Conservation (phyloP, 2,888 invertebrate species). For the Xestia c-nigrum region DNA sequence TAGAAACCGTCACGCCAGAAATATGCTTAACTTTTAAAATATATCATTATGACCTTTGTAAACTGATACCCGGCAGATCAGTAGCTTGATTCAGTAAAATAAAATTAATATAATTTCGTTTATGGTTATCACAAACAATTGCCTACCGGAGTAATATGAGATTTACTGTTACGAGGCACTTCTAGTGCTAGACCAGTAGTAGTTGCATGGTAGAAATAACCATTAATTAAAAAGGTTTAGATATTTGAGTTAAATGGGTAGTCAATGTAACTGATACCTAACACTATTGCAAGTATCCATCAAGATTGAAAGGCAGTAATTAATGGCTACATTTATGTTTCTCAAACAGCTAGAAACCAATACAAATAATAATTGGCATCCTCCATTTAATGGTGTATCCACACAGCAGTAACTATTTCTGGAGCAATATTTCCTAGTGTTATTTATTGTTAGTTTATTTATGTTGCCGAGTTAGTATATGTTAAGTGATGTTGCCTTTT, state of each 20-base stretch:
- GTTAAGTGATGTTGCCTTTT: too few relatives aligned
- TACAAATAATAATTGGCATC: background rate
- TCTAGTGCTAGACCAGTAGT: constrained; percentile 23
- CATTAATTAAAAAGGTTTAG: background rate
- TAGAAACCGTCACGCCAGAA: background rate
- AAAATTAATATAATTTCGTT: constrained; percentile 41
- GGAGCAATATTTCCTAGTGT: too few relatives aligned
- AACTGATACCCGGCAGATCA: constrained; percentile 56
- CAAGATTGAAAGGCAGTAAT: background rate
- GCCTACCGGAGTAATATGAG: constrained; percentile 47
- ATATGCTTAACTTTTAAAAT: constrained; percentile 12
- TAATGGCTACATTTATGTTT: background rate
- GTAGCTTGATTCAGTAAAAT: constrained; percentile 47
- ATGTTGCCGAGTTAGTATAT: too few relatives aligned
- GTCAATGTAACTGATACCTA: constrained; percentile 10
- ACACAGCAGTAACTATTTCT: too few relatives aligned
- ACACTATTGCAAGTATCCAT: background rate
- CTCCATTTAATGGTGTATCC: background rate
- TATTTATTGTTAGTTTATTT: too few relatives aligned
- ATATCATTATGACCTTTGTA: constrained; percentile 48
- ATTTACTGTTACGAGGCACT: constrained; percentile 14
- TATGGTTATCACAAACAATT: constrained; percentile 54
- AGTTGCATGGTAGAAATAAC: constrained; percentile 10
- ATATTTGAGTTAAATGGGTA: background rate
- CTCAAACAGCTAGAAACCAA: background rate